phyloP scores from a whole-genome alignment of 2,797 vertebrate genomes.

The Muscicapa comitata region DNA sequence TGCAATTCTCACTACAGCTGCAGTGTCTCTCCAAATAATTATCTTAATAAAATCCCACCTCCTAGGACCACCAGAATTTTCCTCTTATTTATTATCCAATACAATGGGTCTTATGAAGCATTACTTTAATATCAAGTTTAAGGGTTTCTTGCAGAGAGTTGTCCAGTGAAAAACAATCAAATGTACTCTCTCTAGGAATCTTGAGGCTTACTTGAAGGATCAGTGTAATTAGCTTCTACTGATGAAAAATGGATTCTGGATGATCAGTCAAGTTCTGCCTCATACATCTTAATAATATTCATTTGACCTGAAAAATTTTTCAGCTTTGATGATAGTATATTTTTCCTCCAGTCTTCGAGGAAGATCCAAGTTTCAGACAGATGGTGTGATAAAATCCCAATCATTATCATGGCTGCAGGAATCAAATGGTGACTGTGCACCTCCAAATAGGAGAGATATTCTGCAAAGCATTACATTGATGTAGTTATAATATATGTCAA shows the following conservation, averaged over 20 bases:
- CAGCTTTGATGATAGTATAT: background rate
- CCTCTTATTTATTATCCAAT: conserved; percentile 1
- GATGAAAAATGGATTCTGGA: background rate
- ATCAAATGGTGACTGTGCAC: background rate
- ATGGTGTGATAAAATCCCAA: background rate
- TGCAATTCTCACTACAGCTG: background rate
- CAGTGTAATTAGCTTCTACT: background rate
- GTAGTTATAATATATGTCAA: background rate
- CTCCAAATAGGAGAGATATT: background rate
- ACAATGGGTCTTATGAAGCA: background rate
- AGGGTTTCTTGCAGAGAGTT: background rate
- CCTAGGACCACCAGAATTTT: background rate
- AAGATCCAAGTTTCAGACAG: background rate
- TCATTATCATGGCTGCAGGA: background rate
- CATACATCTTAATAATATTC: background rate
- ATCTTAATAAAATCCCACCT: background rate
- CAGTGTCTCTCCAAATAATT: background rate
- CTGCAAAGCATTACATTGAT: background rate
- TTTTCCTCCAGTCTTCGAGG: background rate
- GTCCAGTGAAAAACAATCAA: background rate
- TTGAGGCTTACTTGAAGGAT: background rate
- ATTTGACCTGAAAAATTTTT: background rate
- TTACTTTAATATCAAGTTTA: conserved; percentile 39
- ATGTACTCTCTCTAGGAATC: background rate
- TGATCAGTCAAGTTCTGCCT: background rate